These are phyloP conservation scores for Enteromius trimaculatus DNA, from an alignment of 2,797 vertebrate genomes.

Conservation along the genomic window DNA sequence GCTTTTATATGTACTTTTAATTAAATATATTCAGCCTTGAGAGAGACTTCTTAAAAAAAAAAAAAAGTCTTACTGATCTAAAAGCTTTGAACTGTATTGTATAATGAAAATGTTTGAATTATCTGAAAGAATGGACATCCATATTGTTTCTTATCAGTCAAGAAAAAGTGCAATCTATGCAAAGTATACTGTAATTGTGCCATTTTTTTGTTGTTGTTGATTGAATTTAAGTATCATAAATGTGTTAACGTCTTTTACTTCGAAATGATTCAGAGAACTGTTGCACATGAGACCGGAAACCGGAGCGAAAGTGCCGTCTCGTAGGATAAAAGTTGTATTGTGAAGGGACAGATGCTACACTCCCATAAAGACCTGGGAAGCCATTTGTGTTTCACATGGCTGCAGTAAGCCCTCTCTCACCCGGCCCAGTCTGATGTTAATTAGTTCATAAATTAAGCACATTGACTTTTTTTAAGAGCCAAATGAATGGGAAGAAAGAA, in stretches of 20 bases:
- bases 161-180: not conserved
- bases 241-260: conserved; percentile 11
- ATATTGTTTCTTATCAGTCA: not conserved
- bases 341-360: conserved; percentile 59
- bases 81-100: not conserved
- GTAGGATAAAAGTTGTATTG: conserved; percentile 60
- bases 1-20: too few species aligned
- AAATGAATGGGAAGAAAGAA: conserved; percentile 57
- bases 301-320: conserved; percentile 53
- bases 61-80: too few species aligned
- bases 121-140: not conserved
- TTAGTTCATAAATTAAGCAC: conserved; percentile 65
- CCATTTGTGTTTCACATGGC: conserved; percentile 61
- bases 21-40: too few species aligned
- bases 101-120: conserved; percentile 24
- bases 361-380: conserved; percentile 55
- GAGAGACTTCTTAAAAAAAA: too few species aligned
- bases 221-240: conserved; percentile 13
- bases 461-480: conserved; percentile 59
- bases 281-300: conserved; percentile 55
- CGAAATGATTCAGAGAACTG: conserved; percentile 38
- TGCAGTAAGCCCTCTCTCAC: conserved; percentile 58
- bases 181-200: conserved; percentile 19
- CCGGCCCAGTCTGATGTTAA: conserved; percentile 62
- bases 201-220: not conserved